Evolutionary conservation across 2,113 vertebrate genomes (phyloP), one percentile per base, ranked within the genome.

Genomic region (Ondatra zibethicus): DNA sequence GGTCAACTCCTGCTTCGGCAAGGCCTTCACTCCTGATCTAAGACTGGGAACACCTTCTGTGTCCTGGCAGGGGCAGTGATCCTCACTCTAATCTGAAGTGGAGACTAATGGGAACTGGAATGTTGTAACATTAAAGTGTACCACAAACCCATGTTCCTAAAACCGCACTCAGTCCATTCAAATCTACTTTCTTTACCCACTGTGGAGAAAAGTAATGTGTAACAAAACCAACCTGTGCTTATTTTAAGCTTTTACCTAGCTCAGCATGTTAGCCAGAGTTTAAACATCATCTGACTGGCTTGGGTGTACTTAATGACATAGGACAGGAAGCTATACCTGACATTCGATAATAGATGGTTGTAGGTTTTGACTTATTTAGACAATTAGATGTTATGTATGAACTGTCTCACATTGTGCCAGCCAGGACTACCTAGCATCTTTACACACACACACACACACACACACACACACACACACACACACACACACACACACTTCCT

Each of bases 231-330:
- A 76, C 80, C 55, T 93, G 21, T 19, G 3, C 89, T 85, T 77
- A 88, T 65, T 87, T 92, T 61, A 86, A 81, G 52, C 13, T 77
- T 93, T 96, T 96, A 85, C 39, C 63, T 78, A 50, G 93, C 65
- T 88, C 36, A 82, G 0, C 47, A 31, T 16, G 36, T 42, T 92
- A 66, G 66, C 77, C 73, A 2, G 7, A 86, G 70, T 33, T 89
- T 91, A 96, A 91, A 93, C 7, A 80, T 73, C 78, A 95, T 23
- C 36, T 72, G 86, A 39, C 63, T 66, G 14, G 86, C 87, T 89
- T 94, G 29, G 42, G 72, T 92, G 95, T 93, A 84, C 96, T 97
- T 95, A 96, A 97, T 96, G 85, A 96, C 55, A 96, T 42, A 75
- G 66, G 85, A 92, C 88, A 95, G 90, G 93, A 96, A 97, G 80